Base-by-base conservation (phyloP, 2,113 vertebrate genomes). In the Gasterosteus aculeatus region DNA sequence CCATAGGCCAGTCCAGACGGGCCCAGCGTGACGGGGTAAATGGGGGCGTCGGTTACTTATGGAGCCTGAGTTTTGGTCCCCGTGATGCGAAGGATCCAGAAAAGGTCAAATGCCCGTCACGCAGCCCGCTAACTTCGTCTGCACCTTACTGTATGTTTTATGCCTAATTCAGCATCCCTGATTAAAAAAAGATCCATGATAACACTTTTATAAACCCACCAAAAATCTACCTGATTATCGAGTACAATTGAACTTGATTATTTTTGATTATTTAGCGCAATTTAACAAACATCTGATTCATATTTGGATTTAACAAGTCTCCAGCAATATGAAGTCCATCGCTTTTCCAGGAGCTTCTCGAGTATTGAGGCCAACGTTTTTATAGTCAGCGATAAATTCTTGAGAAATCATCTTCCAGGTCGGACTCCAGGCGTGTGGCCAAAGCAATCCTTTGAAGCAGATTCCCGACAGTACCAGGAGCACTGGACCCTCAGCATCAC, bases 381-480 rank as follows among this genome's bases (percentile, higher is more conserved):
- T 61, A 49, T 71, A 72, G 71, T 54, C 22, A 35, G 59, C 39
- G 29, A 77, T 81, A 70, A 74, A 80, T 77, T 79, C 66, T 22
- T 22, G 22, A 61, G 76, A 61, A 75, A 77, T 76, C 57, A 59
- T 35, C 54, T 62, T 74, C 31, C 63, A 76, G 26, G 77, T 61
- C 26, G 65, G 72, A 72, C 59, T 35, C 51, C 54, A 63, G 66
- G 68, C 77, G 54, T 9, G 71, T 10, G 47, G 56, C 72, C 74
- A 67, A 53, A 71, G 65, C 51, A 76, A 46, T 64, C 70, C 61
- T 85, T 75, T 82, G 71, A 84, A 82, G 68, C 69, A 59, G 72
- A 73, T 85, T 85, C 78, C 77, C 47, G 19, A 59, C 74, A 60
- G 59, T 69, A 49, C 64, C 75, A 29, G 65, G 74, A 72, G 49